A percentile compares a stretch with the other conserved stretches of the same genome.
These are phyloP conservation scores for Artibeus lituratus DNA, from an alignment of 2,797 vertebrate species.

Conservation along the genomic window DNA sequence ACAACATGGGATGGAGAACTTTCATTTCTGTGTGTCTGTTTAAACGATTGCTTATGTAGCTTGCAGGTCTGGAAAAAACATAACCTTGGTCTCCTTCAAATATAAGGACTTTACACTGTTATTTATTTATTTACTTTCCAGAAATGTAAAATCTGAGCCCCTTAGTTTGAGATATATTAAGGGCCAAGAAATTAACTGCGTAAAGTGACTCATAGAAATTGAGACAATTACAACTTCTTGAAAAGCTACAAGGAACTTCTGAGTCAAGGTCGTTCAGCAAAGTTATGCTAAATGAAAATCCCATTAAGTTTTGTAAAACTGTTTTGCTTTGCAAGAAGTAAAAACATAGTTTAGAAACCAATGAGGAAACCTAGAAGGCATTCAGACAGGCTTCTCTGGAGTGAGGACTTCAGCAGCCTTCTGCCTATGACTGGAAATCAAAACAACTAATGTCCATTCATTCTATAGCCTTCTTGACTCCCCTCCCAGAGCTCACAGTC, in stretches of 20 bases:
- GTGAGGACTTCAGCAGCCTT: constrained; percentile 50
- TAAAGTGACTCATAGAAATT: constrained; percentile 30
- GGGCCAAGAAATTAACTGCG: constrained; percentile 63
- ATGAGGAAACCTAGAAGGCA: constrained; percentile 36
- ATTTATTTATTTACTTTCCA: constrained; percentile 32
- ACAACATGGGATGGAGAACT: neutral
- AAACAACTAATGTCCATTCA: neutral
- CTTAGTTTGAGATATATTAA: constrained; percentile 30
- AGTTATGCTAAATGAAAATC: constrained; percentile 32
- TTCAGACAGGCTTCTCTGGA: neutral
- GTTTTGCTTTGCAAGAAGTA: constrained; percentile 29
- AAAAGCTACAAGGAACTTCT: neutral
- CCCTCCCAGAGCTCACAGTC: neutral
- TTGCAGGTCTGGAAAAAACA: neutral
- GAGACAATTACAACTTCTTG: constrained; percentile 51
- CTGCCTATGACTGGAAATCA: neutral
- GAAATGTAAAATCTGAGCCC: constrained; percentile 29
- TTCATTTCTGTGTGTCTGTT: constrained; percentile 2
- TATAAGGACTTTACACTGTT: constrained; percentile 19
- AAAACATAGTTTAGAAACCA: constrained; percentile 45
- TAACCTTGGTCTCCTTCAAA: constrained; percentile 7
- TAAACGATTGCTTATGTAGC: neutral
- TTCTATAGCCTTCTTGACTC: neutral
- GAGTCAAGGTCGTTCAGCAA: neutral
- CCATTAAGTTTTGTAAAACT: constrained; percentile 39